Base-by-base conservation (phyloP, 1,140 invertebrate species). In the Caenorhabditis brenneri region DNA sequence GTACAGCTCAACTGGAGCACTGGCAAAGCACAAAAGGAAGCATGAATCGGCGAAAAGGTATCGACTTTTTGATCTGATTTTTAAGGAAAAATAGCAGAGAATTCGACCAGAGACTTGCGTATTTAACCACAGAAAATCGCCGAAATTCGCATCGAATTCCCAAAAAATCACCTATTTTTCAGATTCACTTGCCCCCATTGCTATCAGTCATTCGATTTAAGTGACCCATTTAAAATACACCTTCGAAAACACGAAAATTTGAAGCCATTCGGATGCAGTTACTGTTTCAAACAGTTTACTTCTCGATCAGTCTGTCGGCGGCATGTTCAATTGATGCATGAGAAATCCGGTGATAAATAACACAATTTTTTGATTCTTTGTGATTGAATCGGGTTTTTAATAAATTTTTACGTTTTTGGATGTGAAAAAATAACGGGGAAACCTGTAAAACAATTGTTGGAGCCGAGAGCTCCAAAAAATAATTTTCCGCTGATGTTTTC, bases 181-280 rank as follows among this genome's bases (percentile, higher is more conserved):
- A 74, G 65, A 74, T 74, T 74, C 36, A 74, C 65, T 5, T 74
- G 65, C 24, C 65, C 65, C 16, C 42, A 24, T 9, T 74, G 65
- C n/a, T 74, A 22, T 29, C 7, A 33, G 9, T 33, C 36, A 10
- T 74, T 74, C 22, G 65, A 74, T 27, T 24, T 74, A 10, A 74
- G 65, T n/a, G 65, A 74, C 42, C 65, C 65, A 24, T 74, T 74
- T 36, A 74, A 74, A 46, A 74, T 74, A 19, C 65, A 74, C 15
- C 36, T 74, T 7, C 65, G 65, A 19, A 74, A 74, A 42, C 65
- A 74, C 24, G 65, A 74, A 24, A 74, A 74, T 74, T 4, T 74
- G 36, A 74, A 74, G n/a, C 65, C 65, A 42, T 74, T 74, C n/a
- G 36, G 65, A 24, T 74, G 65, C n/a, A 74, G 65, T 42, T 42